phyloP scores from a whole-genome alignment of 1,140 invertebrate species.

The Atta cephalotes region DNA sequence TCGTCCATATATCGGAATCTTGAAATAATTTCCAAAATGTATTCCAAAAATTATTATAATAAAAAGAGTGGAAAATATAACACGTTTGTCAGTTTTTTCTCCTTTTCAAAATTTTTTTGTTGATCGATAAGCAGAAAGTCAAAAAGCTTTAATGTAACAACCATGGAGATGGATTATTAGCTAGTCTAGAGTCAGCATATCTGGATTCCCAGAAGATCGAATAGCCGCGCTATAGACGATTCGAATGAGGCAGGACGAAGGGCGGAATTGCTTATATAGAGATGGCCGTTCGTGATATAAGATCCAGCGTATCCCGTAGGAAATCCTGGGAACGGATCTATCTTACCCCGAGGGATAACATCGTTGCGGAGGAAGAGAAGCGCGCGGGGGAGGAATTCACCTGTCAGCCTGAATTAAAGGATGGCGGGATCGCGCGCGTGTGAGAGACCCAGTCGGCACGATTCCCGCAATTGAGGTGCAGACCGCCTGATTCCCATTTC shows the following conservation, averaged over 20 bases:
- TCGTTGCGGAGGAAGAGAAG: constrained; percentile 62
- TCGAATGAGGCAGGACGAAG: constrained; percentile 70
- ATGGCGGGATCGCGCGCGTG: constrained; percentile 81
- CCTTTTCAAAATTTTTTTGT: neutral
- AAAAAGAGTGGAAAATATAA: neutral
- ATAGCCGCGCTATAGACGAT: constrained; percentile 71
- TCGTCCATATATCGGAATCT: constrained; percentile 17
- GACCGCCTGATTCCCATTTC: constrained; percentile 68
- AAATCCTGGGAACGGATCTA: constrained; percentile 87
- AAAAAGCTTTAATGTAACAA: constrained; percentile 42
- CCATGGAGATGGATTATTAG: constrained; percentile 59
- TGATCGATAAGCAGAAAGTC: neutral
- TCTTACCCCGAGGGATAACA: constrained; percentile 86
- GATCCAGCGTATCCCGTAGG: constrained; percentile 86
- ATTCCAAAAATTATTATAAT: neutral
- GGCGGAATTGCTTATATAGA: constrained; percentile 85
- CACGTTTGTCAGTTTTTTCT: no score
- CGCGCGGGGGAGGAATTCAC: constrained; percentile 82
- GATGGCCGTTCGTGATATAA: constrained; percentile 86
- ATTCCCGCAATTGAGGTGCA: constrained; percentile 77
- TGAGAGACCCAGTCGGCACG: constrained; percentile 56
- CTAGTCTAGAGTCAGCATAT: constrained; percentile 66
- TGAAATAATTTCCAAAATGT: constrained; percentile 39
- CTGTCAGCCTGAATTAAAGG: constrained; percentile 87
- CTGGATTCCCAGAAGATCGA: constrained; percentile 76